These are phyloP conservation scores for Arvicola amphibius DNA, from an alignment of 2,797 vertebrate genomes.

Conservation along the genomic window DNA sequence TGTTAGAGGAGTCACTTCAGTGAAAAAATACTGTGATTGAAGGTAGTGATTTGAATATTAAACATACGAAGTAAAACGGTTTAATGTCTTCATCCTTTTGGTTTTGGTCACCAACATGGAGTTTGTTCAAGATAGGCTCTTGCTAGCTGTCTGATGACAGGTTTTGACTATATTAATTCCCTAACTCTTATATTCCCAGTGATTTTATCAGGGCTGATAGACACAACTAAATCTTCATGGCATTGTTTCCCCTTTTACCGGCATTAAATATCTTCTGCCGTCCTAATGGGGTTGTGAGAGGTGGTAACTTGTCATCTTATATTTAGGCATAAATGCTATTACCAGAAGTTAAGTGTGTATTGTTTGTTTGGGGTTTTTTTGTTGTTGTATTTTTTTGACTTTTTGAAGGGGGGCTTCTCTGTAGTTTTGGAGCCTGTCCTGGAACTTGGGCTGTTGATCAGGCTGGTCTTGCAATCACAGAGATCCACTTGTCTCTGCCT, in stretches of 20 bases:
- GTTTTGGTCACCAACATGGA: not conserved
- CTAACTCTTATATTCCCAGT: not conserved
- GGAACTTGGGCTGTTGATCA: too few species aligned
- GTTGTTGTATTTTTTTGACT: too few species aligned
- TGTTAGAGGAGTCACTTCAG: slow-evolving; percentile 34
- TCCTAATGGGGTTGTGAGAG: slow-evolving; percentile 37
- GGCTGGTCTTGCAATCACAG: too few species aligned
- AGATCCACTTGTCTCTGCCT: too few species aligned
- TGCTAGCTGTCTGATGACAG: not conserved
- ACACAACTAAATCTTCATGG: not conserved
- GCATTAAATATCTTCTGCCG: not conserved
- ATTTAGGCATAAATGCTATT: slow-evolving; percentile 2
- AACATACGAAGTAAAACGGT: not conserved
- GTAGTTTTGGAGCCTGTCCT: too few species aligned
- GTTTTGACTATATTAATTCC: not conserved
- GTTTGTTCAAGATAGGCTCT: not conserved
- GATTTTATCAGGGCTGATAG: not conserved
- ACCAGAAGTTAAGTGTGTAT: slow-evolving; percentile 22
- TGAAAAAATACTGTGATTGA: not conserved
- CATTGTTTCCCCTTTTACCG: not conserved
- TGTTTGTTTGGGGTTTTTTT: too few species aligned
- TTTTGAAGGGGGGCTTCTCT: too few species aligned
- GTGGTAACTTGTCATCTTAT: slow-evolving; percentile 1
- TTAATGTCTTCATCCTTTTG: not conserved
- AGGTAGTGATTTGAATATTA: not conserved